Conservation (phyloP, 92 coral and sea anemone genomes). For the Porites lobata region DNA sequence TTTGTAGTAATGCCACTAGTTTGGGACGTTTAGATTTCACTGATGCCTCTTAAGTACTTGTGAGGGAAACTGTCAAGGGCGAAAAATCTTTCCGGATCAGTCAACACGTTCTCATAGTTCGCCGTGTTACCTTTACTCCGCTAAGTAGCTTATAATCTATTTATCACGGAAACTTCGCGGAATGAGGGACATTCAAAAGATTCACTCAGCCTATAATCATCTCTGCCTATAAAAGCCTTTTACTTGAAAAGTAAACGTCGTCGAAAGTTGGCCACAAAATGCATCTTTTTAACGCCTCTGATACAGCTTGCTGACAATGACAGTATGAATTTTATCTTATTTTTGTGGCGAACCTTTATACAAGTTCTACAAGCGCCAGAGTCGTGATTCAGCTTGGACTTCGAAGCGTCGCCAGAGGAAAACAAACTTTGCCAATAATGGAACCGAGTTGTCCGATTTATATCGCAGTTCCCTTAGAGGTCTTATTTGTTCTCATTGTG, state of each 20-base stretch:
- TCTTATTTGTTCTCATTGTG: constrained; percentile 55
- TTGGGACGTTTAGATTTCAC: no score
- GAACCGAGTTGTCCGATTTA: not conserved
- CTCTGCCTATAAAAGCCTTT: not conserved
- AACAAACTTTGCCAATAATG: not conserved
- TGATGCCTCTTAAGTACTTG: no score
- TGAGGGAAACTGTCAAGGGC: no score
- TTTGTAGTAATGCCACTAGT: no score
- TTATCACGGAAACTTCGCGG: constrained; percentile 14
- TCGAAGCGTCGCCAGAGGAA: not conserved
- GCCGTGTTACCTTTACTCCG: not conserved
- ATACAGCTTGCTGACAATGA: not conserved
- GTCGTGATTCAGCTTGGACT: not conserved
- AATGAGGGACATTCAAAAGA: constrained; percentile 8
- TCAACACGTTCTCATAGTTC: constrained; percentile 20
- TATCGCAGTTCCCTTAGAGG: constrained; percentile 53
- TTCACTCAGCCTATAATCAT: not conserved
- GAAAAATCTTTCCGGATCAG: constrained; percentile 40
- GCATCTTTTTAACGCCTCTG: not conserved
- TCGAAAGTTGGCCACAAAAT: not conserved
- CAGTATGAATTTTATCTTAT: not conserved
- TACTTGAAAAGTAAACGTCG: not conserved
- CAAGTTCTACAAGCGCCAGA: not conserved
- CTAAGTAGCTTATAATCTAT: not conserved
- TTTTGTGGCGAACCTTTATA: constrained; percentile 5